phyloP scores from a whole-genome alignment of 1,140 invertebrate genomes.

The Zaprionus africanus region DNA sequence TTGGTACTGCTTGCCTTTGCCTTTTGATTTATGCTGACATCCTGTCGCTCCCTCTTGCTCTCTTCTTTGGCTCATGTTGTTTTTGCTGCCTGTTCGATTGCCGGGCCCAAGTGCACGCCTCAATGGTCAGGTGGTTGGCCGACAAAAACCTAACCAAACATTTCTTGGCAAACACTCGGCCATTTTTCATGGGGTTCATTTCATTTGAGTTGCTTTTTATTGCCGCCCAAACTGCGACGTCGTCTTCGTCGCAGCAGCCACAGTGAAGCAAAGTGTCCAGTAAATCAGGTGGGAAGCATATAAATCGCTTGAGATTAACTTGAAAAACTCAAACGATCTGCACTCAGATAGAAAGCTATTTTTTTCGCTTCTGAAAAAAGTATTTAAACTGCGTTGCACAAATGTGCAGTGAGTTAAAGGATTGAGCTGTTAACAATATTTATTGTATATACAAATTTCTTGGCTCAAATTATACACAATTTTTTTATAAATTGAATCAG shows the following conservation, averaged over 20 bases:
- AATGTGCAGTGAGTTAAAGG: neutral
- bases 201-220: conserved; percentile 80
- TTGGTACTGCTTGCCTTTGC: conserved; percentile 44
- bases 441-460: neutral
- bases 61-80: conserved; percentile 20
- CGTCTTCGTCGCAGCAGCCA: conserved; percentile 10
- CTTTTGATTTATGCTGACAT: conserved; percentile 83
- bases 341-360: neutral
- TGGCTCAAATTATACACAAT: neutral
- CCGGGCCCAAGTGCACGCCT: conserved; percentile 68
- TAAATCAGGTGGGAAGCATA: neutral
- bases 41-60: conserved; percentile 50
- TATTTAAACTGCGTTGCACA: neutral
- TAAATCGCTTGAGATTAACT: neutral
- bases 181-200: conserved; percentile 81
- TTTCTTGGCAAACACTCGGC: conserved; percentile 79
- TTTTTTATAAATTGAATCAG: too few relatives aligned
- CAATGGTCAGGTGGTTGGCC: conserved; percentile 78
- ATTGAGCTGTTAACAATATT: neutral
- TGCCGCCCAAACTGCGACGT: conserved; percentile 41
- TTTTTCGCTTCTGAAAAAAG: neutral
- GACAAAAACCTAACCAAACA: conserved; percentile 74
- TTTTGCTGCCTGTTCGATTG: conserved; percentile 61
- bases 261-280: conserved; percentile 28
- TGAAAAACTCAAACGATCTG: conserved; percentile 1